phyloP scores from a whole-genome alignment of 2,797 vertebrate genomes.

The Melopsittacus undulatus region DNA sequence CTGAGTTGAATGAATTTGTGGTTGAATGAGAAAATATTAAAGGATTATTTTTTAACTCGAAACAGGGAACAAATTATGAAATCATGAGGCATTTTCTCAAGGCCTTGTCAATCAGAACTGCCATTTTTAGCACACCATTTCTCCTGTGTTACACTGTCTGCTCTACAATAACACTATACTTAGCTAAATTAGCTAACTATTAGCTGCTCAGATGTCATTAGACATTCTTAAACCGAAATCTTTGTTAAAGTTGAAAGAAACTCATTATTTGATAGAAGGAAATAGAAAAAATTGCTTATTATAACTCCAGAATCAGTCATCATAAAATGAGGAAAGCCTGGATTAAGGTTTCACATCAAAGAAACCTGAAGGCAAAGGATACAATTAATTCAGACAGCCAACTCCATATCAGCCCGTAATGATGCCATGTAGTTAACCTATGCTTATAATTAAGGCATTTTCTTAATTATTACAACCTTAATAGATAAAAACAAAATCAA shows the following conservation, averaged over 20 bases:
- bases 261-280: not conserved
- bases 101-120: not conserved
- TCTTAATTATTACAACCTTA: not conserved
- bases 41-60: not conserved
- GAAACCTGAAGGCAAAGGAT: constrained; percentile 12
- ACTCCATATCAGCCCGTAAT: not conserved
- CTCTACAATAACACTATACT: not conserved
- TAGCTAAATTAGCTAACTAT: constrained; percentile 8
- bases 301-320: not conserved
- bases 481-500: not conserved
- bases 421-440: not conserved
- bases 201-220: constrained; percentile 2
- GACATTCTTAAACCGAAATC: not conserved
- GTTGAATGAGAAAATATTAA: not conserved
- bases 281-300: not conserved
- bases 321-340: not conserved
- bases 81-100: not conserved
- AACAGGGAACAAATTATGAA: not conserved
- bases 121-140: not conserved
- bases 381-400: constrained; percentile 11
- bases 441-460: constrained; percentile 17
- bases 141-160: not conserved
- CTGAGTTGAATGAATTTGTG: not conserved
- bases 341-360: constrained; percentile 29
- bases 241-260: constrained; percentile 14